Conservation (phyloP, 2,797 vertebrate species). For the Hipposideros larvatus region DNA sequence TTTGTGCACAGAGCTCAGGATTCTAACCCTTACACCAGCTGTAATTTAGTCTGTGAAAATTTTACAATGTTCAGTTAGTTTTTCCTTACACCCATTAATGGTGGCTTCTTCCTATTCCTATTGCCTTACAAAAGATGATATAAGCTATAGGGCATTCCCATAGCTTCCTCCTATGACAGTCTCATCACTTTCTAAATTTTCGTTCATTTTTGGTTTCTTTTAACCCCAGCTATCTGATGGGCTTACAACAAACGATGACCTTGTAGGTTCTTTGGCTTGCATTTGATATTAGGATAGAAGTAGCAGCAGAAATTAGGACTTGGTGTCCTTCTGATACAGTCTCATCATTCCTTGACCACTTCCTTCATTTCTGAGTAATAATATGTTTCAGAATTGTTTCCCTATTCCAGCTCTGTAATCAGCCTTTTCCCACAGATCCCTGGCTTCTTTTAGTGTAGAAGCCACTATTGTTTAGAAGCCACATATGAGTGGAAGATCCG, state of each 20-base stretch:
- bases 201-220: background rate
- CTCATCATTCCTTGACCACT: background rate
- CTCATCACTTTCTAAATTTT: background rate
- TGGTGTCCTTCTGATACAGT: background rate
- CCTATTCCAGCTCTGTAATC: background rate
- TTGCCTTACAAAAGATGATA: background rate
- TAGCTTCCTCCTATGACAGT: background rate
- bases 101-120: background rate
- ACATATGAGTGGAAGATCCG: background rate
- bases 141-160: background rate
- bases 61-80: background rate
- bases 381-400: background rate
- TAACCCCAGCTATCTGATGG: background rate
- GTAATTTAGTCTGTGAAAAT: background rate
- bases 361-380: background rate
- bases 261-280: background rate
- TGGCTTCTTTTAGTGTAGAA: background rate
- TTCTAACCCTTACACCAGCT: background rate
- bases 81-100: background rate
- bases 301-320: conserved; percentile 20
- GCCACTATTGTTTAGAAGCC: background rate
- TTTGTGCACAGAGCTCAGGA: background rate
- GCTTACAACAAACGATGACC: background rate
- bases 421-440: background rate
- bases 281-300: background rate